Base-by-base conservation (phyloP, 1,140 invertebrate genomes). In the Drepana arcuata region DNA sequence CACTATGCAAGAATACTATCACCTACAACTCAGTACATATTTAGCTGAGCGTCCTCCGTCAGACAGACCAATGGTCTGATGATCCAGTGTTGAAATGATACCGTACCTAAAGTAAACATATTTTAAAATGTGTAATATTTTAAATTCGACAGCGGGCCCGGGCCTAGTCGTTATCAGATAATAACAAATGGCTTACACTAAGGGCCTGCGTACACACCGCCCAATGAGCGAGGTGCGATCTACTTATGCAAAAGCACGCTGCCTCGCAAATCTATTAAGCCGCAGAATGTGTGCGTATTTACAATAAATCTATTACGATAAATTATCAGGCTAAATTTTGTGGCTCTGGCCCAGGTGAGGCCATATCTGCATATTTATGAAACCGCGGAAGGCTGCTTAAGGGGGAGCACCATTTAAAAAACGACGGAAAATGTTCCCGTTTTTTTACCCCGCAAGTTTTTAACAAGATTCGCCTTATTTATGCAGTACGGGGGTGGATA, bases 281-380 rank as follows among this genome's bases (percentile, higher is more conserved):
- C 50, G 49, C 57, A 42, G 37, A 53, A 67, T 63, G 54, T 59
- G 56, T 55, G 59, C 44, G 53, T 73, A 74, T 74, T 71, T 74
- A 74, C 70, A 71, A 64, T 69, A 71, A 68, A 72, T 69, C 70
- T 78, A 67, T 75, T 68, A 61, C 55, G 69, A 77, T 82, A 78
- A 75, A 82, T 82, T 73, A 61, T 58, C 44, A 24, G 38, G 60
- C 55, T 78, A 81, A 79, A 78, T 82, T 77, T 61, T 58, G 72
- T 48, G 45, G 61, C 47, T 62, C 68, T 60, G 61, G 60, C 65
- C 71, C 74, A 82, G 69, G 74, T 79, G 70, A 78, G 63, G 55
- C 63, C 62, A 75, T 75, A 78, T 81, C 78, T 78, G 73, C 74
- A 79, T 82, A 79, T 82, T 81, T 81, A 81, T 77, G 68, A 67